Evolutionary conservation across 2,888 invertebrate species (phyloP), one percentile per base, ranked within the genome.

Genomic region (Diarsia mendica): DNA sequence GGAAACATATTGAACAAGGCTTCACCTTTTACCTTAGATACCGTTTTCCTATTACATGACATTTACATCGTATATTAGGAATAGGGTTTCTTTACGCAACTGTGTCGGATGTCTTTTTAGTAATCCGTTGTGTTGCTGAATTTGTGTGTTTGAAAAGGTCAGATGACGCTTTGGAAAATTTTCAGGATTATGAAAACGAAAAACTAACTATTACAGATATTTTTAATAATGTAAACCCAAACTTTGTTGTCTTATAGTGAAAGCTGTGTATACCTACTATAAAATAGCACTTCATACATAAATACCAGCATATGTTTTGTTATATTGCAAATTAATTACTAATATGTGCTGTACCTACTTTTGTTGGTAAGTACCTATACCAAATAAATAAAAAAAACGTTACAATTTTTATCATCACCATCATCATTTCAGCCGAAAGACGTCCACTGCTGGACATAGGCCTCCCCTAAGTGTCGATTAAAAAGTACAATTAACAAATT

Each of bases 31-130:
- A 70, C 66, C 67, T 75, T 46, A 67, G n/a, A 71, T 68, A 85
- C 49, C 67, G 51, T 53, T 65, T 68, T 60, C 55, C 64, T 83
- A 72, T 68, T 48, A 79, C 49, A 68, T 79, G 58, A 77, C 83
- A 79, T 79, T 79, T 82, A 82, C 78, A 82, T 79, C 23, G 67
- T 66, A 68, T 83, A 66, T 83, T 33, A 55, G 44, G 53, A 83
- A 77, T 82, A 77, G 53, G 65, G 68, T 83, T 79, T 68, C 51
- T 33, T 68, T 79, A 75, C 46, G 63, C 33, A 67, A 60, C 33
- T n/a, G 28, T 23, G 44, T 18, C 11, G 18, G 44, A 28, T 65
- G 55, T 20, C 39, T 68, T 68, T 77, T 64, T 9, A 46, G n/a
- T 28, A 44, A 23, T 23, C 39, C 13, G 9, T 55, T 23, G 1